phyloP scores from a whole-genome alignment of 2,113 vertebrate species.

The Cynoglossus semilaevis region DNA sequence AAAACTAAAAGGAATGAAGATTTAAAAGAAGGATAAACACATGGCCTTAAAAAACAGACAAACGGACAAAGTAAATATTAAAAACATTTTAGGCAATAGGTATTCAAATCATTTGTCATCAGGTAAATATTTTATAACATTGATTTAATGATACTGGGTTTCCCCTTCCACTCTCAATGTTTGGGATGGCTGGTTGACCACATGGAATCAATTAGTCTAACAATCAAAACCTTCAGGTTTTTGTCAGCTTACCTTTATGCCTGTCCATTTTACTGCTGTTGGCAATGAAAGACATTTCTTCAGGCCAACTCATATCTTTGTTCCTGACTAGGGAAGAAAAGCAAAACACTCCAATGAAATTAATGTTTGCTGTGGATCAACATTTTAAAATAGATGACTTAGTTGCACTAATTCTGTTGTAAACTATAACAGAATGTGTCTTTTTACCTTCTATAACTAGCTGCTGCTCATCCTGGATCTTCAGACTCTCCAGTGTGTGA shows the following conservation, averaged over 20 bases:
- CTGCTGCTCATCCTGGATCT: slow-evolving; percentile 96
- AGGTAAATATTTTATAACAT: too few species aligned
- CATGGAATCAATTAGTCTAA: background rate
- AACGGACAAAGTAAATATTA: too few species aligned
- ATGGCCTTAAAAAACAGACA: too few species aligned
- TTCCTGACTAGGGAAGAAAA: slow-evolving; percentile 86
- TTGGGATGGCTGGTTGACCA: too few species aligned
- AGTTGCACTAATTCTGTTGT: background rate
- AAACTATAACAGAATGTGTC: background rate
- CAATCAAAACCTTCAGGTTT: background rate
- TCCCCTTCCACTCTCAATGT: too few species aligned
- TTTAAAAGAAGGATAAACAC: too few species aligned
- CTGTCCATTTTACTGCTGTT: slow-evolving; percentile 99
- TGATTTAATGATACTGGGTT: too few species aligned
- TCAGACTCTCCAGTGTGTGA: slow-evolving; percentile 92
- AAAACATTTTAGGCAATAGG: too few species aligned
- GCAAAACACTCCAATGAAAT: slow-evolving; percentile 14
- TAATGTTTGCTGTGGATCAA: too few species aligned
- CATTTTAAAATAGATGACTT: background rate
- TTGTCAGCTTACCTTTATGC: slow-evolving; percentile 84
- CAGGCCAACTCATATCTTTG: slow-evolving; percentile 99
- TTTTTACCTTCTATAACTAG: slow-evolving; percentile 93
- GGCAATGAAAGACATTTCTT: slow-evolving; percentile 99
- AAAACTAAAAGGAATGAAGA: too few species aligned
- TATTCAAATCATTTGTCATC: too few species aligned